Percentiles rank a stretch among this genome's conserved stretches.
phyloP scores from a whole-genome alignment of 2,113 vertebrate species.

The Notothenia rossii region DNA sequence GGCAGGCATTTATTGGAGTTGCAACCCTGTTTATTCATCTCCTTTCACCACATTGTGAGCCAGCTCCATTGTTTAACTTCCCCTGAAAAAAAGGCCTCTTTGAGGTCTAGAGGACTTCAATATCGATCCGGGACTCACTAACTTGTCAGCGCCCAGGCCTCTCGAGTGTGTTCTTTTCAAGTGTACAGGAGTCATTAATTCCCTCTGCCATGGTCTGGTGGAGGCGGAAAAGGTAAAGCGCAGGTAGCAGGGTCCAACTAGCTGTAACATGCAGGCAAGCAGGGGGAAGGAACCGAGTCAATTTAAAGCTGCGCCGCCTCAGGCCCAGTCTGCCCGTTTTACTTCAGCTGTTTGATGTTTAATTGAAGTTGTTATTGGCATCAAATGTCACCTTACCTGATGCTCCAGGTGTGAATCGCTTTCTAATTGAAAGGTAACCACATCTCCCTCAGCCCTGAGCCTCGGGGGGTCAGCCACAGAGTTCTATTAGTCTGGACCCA shows the following conservation, averaged over 20 bases:
- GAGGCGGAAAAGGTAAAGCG: slow-evolving; percentile 46
- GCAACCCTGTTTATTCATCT: slow-evolving; percentile 52
- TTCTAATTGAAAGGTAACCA: slow-evolving; percentile 81
- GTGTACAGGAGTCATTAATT: slow-evolving; percentile 69
- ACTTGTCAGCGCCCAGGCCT: slow-evolving; percentile 59
- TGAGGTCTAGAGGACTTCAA: slow-evolving; percentile 47
- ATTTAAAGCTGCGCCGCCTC: slow-evolving; percentile 73
- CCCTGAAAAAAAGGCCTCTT: slow-evolving; percentile 62
- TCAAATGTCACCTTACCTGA: slow-evolving; percentile 80
- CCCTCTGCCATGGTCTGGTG: slow-evolving; percentile 56
- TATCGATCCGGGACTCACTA: slow-evolving; percentile 65
- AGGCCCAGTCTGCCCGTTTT: slow-evolving; percentile 68
- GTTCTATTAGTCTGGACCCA: slow-evolving; percentile 67
- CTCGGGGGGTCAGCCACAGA: slow-evolving; percentile 63
- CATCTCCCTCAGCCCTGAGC: slow-evolving; percentile 64
- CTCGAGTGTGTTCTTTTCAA: slow-evolving; percentile 63
- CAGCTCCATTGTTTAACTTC: slow-evolving; percentile 57
- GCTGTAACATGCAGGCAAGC: slow-evolving; percentile 50
- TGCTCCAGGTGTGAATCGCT: slow-evolving; percentile 80
- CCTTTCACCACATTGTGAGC: slow-evolving; percentile 22
- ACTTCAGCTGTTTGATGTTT: slow-evolving; percentile 82
- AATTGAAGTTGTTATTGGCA: slow-evolving; percentile 82
- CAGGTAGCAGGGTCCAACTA: slow-evolving; percentile 49
- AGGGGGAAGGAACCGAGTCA: slow-evolving; percentile 42
- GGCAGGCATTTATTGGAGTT: slow-evolving; percentile 58